Percentiles rank a stretch among this genome's conserved stretches.
phyloP scores from a whole-genome alignment of 2,113 vertebrate species.

The Rhynchomys soricoides region DNA sequence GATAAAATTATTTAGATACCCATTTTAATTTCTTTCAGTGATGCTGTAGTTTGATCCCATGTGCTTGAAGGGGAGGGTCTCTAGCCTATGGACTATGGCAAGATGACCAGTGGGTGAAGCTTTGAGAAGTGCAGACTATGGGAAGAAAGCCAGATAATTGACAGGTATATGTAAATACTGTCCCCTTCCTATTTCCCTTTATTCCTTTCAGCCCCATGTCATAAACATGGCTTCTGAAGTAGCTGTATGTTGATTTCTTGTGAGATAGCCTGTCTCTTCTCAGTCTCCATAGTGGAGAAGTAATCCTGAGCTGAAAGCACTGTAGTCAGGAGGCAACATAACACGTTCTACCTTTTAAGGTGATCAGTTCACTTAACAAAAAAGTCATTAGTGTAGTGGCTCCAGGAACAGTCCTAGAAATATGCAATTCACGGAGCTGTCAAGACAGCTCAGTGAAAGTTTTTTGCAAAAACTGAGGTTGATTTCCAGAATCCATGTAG shows the following conservation, averaged over 20 bases:
- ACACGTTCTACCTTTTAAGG: not conserved
- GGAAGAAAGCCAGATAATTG: not conserved
- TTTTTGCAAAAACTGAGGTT: not conserved
- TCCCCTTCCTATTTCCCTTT: rapidly evolving
- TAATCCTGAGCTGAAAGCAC: not conserved
- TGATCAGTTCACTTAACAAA: not conserved
- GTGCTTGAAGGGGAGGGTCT: not conserved
- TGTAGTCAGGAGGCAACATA: not conserved
- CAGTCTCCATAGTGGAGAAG: not conserved
- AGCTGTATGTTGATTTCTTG: rapidly evolving
- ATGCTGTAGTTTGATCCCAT: not conserved
- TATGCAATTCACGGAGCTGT: not conserved
- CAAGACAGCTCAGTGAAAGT: not conserved
- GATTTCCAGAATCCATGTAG: not conserved
- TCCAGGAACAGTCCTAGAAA: not conserved
- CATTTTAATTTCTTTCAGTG: not conserved
- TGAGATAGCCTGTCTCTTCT: not conserved
- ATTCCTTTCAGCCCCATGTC: not conserved
- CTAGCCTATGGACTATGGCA: too few species aligned
- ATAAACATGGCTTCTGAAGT: not conserved
- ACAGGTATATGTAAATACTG: rapidly evolving
- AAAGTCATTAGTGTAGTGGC: not conserved
- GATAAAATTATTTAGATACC: not conserved
- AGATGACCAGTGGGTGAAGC: rapidly evolving
- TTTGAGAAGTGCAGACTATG: not conserved